Percentiles rank a stretch among this genome's conserved stretches.
Conservation (phyloP, 2,113 vertebrate species). For the Melanerpes aurifrons region DNA sequence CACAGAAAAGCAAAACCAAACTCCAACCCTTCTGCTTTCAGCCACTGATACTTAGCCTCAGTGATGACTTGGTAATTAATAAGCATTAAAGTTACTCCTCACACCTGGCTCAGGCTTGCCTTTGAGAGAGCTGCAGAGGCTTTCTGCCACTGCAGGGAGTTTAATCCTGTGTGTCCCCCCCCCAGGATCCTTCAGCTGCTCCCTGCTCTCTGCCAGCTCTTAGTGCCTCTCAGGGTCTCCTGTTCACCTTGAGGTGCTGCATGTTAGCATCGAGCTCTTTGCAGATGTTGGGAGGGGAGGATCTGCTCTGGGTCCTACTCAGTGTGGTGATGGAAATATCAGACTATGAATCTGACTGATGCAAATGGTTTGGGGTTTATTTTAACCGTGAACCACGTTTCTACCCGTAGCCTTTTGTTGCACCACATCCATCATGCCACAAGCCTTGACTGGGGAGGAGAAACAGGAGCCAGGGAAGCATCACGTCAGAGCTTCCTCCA, state of each 20-base stretch:
- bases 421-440: background rate
- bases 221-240: rapidly evolving
- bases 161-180: background rate
- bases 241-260: background rate
- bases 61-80: background rate
- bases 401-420: background rate
- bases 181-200: too few species aligned
- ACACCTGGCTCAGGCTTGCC: background rate
- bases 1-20: background rate
- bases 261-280: rapidly evolving
- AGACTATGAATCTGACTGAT: background rate
- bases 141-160: background rate
- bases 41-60: background rate
- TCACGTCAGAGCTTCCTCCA: background rate
- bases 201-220: background rate
- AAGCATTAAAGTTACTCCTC: background rate
- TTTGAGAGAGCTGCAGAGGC: background rate
- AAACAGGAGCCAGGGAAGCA: rapidly evolving
- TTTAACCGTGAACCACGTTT: background rate
- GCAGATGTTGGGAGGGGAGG: background rate
- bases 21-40: background rate
- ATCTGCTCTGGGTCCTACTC: background rate
- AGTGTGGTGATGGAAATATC: rapidly evolving
- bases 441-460: rapidly evolving
- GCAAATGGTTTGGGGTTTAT: too few species aligned